A percentile compares a stretch with the other conserved stretches of the same genome.
phyloP scores from a whole-genome alignment of 2,797 vertebrate species.

The Sebastes diploproa region DNA sequence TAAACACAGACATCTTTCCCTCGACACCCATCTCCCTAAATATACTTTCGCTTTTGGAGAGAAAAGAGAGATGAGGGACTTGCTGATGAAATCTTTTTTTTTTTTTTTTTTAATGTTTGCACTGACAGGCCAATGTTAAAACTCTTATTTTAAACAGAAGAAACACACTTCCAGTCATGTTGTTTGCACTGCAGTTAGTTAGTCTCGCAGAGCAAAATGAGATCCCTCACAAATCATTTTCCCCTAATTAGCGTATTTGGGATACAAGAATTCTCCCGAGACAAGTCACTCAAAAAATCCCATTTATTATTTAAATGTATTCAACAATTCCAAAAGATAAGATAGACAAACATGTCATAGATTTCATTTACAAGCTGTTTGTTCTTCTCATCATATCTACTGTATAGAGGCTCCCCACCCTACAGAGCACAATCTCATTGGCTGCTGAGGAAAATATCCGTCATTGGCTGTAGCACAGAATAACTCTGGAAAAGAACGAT shows the following conservation, averaged over 20 bases:
- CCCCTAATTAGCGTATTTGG: slow-evolving; percentile 47
- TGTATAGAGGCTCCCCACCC: slow-evolving; percentile 57
- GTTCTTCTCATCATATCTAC: slow-evolving; percentile 66
- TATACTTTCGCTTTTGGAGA: slow-evolving; percentile 53
- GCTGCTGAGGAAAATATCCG: slow-evolving; percentile 76
- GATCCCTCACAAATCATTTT: slow-evolving; percentile 41
- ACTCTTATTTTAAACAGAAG: slow-evolving; percentile 29
- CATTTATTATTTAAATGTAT: slow-evolving; percentile 88
- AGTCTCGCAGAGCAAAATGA: slow-evolving; percentile 31
- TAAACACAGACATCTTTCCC: slow-evolving; percentile 56
- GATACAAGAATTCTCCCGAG: slow-evolving; percentile 69
- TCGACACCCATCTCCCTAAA: slow-evolving; percentile 50
- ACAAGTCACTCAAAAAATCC: slow-evolving; percentile 79
- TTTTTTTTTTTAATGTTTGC: slow-evolving; percentile 49
- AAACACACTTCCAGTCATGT: slow-evolving; percentile 42
- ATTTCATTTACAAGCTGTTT: slow-evolving; percentile 82
- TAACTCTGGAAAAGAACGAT: slow-evolving; percentile 71
- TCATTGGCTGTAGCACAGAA: slow-evolving; percentile 77
- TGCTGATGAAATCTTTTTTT: slow-evolving; percentile 2
- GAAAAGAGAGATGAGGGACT: slow-evolving; percentile 58
- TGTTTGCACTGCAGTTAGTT: slow-evolving; percentile 37
- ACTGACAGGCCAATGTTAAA: slow-evolving; percentile 48
- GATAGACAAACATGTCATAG: slow-evolving; percentile 82
- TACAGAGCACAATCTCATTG: slow-evolving; percentile 77
- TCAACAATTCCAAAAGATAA: slow-evolving; percentile 86